Evolutionary conservation across 1,140 invertebrate genomes (phyloP).

Genomic region (Pteromalus puparum): DNA sequence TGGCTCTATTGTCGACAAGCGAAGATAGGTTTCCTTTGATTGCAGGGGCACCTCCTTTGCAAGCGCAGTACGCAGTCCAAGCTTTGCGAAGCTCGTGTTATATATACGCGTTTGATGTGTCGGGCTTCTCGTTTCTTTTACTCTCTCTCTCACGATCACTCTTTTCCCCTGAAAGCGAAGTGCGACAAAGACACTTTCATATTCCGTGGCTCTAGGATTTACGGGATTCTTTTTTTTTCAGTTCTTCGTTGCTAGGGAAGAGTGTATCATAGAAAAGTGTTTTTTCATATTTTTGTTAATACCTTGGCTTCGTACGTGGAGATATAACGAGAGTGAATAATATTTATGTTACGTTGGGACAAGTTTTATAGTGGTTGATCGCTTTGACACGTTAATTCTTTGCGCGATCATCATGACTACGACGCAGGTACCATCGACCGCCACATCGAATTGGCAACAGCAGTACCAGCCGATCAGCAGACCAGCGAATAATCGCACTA

Average conservation of each 20-base stretch:
- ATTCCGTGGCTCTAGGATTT: background rate
- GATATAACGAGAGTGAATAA: too few species aligned
- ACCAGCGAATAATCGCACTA: too few species aligned
- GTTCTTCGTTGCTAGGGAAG: background rate
- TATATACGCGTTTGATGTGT: background rate
- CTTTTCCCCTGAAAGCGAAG: background rate
- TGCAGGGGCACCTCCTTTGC: constrained; percentile 40
- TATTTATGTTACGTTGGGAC: too few species aligned
- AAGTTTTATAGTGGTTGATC: too few species aligned
- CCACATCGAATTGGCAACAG: background rate
- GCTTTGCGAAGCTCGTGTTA: background rate
- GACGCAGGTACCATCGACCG: too few species aligned
- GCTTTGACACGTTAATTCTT: too few species aligned
- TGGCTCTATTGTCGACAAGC: constrained; percentile 55
- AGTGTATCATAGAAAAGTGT: too few species aligned
- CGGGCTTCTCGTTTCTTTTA: constrained; percentile 15
- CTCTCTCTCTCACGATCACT: background rate
- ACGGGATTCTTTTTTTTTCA: background rate
- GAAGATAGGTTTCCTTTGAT: constrained; percentile 65
- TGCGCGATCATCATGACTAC: too few species aligned
- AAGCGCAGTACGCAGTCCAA: background rate
- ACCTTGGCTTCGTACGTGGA: too few species aligned
- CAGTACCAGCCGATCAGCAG: background rate
- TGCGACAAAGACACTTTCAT: constrained; percentile 19
- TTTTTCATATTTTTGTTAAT: background rate